phyloP scores from a whole-genome alignment of 2,113 vertebrate species.

The Cepphus grylle region DNA sequence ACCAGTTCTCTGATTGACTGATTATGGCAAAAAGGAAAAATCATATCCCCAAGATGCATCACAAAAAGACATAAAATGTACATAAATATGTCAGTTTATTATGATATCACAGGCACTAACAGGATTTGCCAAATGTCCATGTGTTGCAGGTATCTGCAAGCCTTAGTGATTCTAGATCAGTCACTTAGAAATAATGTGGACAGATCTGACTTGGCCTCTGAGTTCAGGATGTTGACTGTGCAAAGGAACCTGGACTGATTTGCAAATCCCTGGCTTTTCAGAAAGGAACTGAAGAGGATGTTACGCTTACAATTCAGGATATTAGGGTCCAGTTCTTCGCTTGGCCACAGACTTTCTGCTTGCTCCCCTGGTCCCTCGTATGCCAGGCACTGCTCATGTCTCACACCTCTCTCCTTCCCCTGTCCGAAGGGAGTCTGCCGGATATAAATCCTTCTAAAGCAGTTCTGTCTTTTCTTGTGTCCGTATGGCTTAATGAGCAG shows the following conservation, averaged over 20 bases:
- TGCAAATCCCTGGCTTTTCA: background rate
- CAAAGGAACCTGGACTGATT: background rate
- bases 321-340: background rate
- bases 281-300: background rate
- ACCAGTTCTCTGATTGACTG: slow-evolving; percentile 48
- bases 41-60: slow-evolving; percentile 9
- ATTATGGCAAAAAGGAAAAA: slow-evolving; percentile 36
- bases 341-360: background rate
- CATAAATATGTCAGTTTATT: background rate
- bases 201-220: background rate
- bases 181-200: background rate
- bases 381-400: fast-evolving
- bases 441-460: background rate
- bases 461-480: background rate
- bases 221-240: background rate
- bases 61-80: slow-evolving; percentile 2
- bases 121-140: background rate
- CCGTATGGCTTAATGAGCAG: background rate
- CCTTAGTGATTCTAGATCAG: background rate
- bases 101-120: background rate
- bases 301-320: fast-evolving
- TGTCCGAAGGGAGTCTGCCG: background rate
- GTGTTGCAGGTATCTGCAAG: background rate
- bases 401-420: background rate
- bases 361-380: fast-evolving